Conservation (phyloP, 2,888 invertebrate species). For the Lycaena phlaeas region DNA sequence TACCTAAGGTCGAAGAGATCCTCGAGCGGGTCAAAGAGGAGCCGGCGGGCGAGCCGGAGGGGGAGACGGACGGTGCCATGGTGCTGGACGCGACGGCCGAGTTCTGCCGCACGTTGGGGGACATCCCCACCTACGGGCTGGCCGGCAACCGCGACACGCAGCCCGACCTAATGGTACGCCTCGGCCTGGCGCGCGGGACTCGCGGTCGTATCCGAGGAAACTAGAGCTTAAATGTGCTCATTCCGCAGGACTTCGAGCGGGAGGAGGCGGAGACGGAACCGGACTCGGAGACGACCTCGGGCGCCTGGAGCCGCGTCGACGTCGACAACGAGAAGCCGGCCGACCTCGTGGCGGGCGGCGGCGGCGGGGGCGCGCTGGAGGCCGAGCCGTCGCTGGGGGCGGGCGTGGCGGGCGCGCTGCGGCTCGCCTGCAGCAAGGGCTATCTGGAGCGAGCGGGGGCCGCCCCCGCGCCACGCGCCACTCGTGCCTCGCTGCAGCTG, state of each 20-base stretch:
- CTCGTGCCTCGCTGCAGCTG: conserved; percentile 19
- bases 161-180: conserved; percentile 72
- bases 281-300: conserved; percentile 72
- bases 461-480: conserved; percentile 71
- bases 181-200: no score
- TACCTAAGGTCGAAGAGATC: conserved; percentile 36
- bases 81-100: conserved; percentile 95
- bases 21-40: conserved; percentile 70
- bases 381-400: conserved; percentile 93
- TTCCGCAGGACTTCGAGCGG: conserved; percentile 40
- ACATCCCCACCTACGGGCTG: conserved; percentile 94
- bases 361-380: conserved; percentile 67
- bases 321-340: conserved; percentile 60
- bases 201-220: no score
- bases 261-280: conserved; percentile 51
- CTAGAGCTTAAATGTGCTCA: neutral
- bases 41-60: conserved; percentile 28
- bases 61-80: conserved; percentile 69
- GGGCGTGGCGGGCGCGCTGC: conserved; percentile 94
- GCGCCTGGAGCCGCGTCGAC: conserved; percentile 90
- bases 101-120: conserved; percentile 95
- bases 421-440: conserved; percentile 93
- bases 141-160: conserved; percentile 91
- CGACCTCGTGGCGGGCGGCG: conserved; percentile 48
- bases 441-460: conserved; percentile 88